Evolutionary conservation across 2,797 vertebrate species (phyloP), one percentile per base, ranked within the genome.

Genomic region (Vultur gryphus): DNA sequence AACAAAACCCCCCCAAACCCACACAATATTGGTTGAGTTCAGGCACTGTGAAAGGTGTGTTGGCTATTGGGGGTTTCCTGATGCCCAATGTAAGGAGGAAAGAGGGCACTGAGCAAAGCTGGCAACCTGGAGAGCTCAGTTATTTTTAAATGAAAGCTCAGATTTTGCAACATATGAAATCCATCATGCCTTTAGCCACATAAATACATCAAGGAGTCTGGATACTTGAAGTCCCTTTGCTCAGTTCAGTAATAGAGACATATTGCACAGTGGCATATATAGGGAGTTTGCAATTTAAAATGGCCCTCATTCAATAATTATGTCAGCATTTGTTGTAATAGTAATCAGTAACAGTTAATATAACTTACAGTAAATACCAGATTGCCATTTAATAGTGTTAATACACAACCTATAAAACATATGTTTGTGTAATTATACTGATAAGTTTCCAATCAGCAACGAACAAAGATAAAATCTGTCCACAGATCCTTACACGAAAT

Each of bases 261-360:
- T 16, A 61, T 58, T 83, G 78, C 88, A 93, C 84, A 89, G 78
- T 85, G 81, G 84, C 92, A 54, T 10, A 26, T 13, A 33, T 0
- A 58, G 65, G 39, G 49, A 93, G 61, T 10, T 23, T 77, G 54
- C 41, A 52, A 77, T 70, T 77, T 59, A 65, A 76, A 80, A 58
- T 81, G 71, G 55, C 48, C 64, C 84, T 78, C 1, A 2, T 90
- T 95, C 94, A 91, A 65, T 92, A 86, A 84, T 71, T 95, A 76
- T 64, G 61, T 85, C 97, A 95, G 59, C 75, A 44, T 92, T 94
- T 69, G 62, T 59, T 85, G 52, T 77, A 87, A 80, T 4, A 89
- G 46, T 83, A 83, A 90, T 93, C 90, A 89, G 15, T 83, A 93
- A 66, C 86, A 90, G 84, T 93, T 94, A 85, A 89, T 89, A 43